Base-by-base conservation (phyloP, 2,797 vertebrate species). In the Epinephelus malabaricus region DNA sequence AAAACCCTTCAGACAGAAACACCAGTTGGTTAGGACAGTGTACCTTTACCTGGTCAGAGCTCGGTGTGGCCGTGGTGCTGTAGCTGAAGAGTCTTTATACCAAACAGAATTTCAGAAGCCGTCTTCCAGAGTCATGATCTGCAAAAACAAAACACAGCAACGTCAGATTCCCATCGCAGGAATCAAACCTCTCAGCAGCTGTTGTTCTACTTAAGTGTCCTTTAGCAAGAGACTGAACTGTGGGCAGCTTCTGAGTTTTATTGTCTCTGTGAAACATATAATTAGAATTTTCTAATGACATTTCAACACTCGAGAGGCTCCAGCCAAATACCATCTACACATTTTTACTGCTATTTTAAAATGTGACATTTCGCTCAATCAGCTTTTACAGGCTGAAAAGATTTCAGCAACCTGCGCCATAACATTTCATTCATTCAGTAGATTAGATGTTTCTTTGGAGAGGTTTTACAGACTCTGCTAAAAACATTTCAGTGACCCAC, bases 51-150 rank as follows among this genome's bases (percentile, higher is more conserved):
- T 88, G 87, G 74, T 54, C 62, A 47, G 30, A 69, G 79, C 75
- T 86, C 27, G 45, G 71, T 38, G 83, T 43, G 45, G 79, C 73
- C 51, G 74, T 68, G 84, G 70, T 81, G 76, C 71, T 21, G 70
- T 18, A 68, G 73, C 68, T 63, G 81, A 77, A 76, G 80, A 67
- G 70, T 85, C 40, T 85, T 87, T 49, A 18, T 3, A 45, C 21
- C 58, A 19, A 60, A 64, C n/a, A 1, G 21, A 34, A 8, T 21
- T 56, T 92, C 85, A 91, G 75, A 80, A 21, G 19, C 54, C 67
- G 69, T 79, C 82, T 19, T 86, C 86, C 79, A 80, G 23, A 82
- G 65, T 85, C 91, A 91, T 91, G 86, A 82, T 82, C 91, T 92
- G 81, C 25, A 69, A 38, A 56, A 58, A 51, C 7, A 74, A 64